phyloP scores from a whole-genome alignment of 2,888 invertebrate species.

The Sarcophaga carnaria region DNA sequence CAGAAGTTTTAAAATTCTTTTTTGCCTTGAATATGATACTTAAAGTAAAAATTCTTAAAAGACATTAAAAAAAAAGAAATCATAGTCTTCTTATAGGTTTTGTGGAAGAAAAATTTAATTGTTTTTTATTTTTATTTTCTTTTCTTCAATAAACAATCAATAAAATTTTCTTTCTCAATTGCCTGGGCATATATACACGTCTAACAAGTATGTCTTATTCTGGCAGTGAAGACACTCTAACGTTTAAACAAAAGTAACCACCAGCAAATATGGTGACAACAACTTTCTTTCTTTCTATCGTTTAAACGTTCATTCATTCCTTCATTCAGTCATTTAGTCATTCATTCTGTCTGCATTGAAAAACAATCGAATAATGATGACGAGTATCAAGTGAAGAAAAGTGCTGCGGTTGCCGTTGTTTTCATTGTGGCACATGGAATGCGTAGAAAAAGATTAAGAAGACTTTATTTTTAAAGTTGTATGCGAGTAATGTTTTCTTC shows the following conservation, averaged over 20 bases:
- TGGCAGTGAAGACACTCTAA: neutral
- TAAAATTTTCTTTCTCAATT: neutral
- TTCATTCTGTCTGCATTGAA: neutral
- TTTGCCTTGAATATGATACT: neutral
- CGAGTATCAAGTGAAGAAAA: conserved; percentile 14
- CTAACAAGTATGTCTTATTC: too few species aligned
- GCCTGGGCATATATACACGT: neutral
- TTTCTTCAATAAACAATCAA: neutral
- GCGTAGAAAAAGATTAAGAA: conserved; percentile 30
- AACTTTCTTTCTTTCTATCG: conserved; percentile 61
- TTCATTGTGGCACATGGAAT: conserved; percentile 49
- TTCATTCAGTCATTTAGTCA: neutral
- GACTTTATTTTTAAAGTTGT: conserved; percentile 41
- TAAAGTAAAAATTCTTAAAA: neutral
- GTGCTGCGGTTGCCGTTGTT: conserved; percentile 26
- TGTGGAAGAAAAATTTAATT: too few species aligned
- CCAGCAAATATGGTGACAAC: conserved; percentile 68
- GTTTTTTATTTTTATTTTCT: too few species aligned
- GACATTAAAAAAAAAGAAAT: neutral
- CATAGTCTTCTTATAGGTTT: too few species aligned
- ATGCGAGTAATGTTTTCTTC: neutral
- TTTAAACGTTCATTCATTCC: neutral
- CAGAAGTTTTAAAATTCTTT: neutral
- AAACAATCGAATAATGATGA: neutral
- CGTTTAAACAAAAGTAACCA: neutral